Evolutionary conservation across 2,113 vertebrate genomes (phyloP), one percentile per base, ranked within the genome.

Genomic region (Ctenomys sociabilis): DNA sequence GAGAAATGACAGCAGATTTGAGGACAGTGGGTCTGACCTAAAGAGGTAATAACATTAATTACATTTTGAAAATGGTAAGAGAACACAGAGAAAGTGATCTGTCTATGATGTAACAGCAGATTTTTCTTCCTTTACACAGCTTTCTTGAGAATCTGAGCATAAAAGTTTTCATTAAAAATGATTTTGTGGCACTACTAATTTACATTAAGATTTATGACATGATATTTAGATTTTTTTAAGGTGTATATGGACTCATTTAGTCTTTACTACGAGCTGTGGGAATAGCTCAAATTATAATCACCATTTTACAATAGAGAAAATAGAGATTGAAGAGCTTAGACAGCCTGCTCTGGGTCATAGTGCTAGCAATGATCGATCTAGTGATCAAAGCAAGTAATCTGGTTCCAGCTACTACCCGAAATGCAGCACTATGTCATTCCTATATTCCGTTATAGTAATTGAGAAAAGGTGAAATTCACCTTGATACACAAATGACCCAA

Each of bases 11-110:
- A 97, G 63, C 77, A 92, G 70, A 21, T 78, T 92, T 97, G 77
- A 96, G 93, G 85, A 93, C 70, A 98, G 94, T 70, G 96, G 89
- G 85, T 96, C 93, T 97, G 91, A 94, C 35, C 85, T 93, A 70
- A 89, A 77, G 73, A 96, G 30, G 94, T 94, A 91, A 97, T 94
- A 43, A 78, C 88, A 92, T 93, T 95, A 93, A 97, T 97, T 97
- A 40, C 43, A 77, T 63, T 92, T 68, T 87, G 22, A 94, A 97
- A 92, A 75, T 80, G 28, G 63, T 0, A 85, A 92, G 93, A 94
- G 10, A 45, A 93, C 4, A 90, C 57, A 82, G 93, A 77, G n/a
- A 66, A 16, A 78, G 72, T 72, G 80, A 49, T 78, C 75, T 93
- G 37, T 17, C 61, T 93, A 37, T 63, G 2, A 37, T 63, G 2